Evolutionary conservation across 2,113 vertebrate genomes (phyloP), one percentile per base, ranked within the genome.

Genomic region (Microtus oregoni): DNA sequence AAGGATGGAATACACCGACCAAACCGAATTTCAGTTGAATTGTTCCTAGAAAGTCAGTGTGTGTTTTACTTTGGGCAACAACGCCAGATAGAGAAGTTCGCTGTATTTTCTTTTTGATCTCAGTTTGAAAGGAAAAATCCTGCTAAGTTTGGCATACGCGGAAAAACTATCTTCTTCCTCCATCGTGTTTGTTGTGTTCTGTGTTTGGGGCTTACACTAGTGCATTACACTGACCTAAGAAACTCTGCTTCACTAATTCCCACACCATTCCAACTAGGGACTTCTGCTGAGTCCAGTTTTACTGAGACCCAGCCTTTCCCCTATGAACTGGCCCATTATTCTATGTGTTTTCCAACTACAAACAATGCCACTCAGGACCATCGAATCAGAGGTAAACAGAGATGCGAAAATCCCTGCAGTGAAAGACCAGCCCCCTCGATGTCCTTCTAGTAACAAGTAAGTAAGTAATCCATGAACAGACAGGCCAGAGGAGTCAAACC

Each of bases 31-130:
- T 79, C 12, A 79, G 55, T 63, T 63, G 41, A 68, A 88, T 63
- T 72, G 24, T 90, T 76, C 3, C 35, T 68, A 73, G 30, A 22
- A 90, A 87, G 77, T 35, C 32, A 35, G 70, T 20, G 32, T n/a
- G 22, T 61, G 32, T 3, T 4, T 32, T n/a, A 85, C 70, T 90
- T 75, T 44, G n/a, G 83, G 50, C 6, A 75, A 63, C 52, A 12
- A 55, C 13, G 68, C 22, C 15, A 9, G 58, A 30, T 24, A 30
- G 32, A 15, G 17, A 94, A 77, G 9, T 47, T 81, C 52, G 35
- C 55, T 90, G 65, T 35, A 52, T 89, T 93, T 95, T 28, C 86
- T 96, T 92, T 86, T 82, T 47, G 28, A 68, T 91, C 26, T 94
- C 73, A 94, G 72, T 4, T 76, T 44, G 22, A 41, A 97, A 89